phyloP scores from a whole-genome alignment of 2,113 vertebrate species.

The Menura novaehollandiae region DNA sequence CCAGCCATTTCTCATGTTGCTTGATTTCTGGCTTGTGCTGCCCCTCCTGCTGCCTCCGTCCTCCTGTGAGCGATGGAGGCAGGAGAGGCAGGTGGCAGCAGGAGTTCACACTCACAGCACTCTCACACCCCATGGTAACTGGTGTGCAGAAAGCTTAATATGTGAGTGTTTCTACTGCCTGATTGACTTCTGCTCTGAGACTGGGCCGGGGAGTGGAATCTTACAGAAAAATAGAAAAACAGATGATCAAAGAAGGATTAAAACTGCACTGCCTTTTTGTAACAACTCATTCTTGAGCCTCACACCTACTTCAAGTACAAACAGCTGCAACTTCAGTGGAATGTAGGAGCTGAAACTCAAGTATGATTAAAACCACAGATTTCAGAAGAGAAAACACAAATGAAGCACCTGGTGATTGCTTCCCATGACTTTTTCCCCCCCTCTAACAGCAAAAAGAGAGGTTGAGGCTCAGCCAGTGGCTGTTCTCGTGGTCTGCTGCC shows the following conservation, averaged over 20 bases:
- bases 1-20: not conserved
- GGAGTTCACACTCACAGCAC: not conserved
- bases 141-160: not conserved
- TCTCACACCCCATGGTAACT: not conserved
- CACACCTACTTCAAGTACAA: not conserved
- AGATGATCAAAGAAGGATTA: not conserved
- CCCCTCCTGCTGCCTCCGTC: not conserved
- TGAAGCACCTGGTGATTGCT: not conserved
- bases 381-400: slow-evolving; percentile 1
- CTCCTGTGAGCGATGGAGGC: not conserved
- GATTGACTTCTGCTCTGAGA: not conserved
- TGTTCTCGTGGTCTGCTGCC: not conserved
- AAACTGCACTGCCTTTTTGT: not conserved
- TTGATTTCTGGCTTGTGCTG: not conserved
- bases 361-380: not conserved
- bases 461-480: not conserved
- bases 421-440: not conserved
- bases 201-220: not conserved
- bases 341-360: not conserved
- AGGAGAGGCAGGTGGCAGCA: not conserved
- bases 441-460: not conserved
- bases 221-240: not conserved
- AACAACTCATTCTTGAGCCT: not conserved
- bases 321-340: not conserved
- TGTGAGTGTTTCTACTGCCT: not conserved